Percentiles rank a stretch among this genome's conserved stretches.
Conservation (phyloP, 2,113 vertebrate genomes). For the Galemys pyrenaicus region DNA sequence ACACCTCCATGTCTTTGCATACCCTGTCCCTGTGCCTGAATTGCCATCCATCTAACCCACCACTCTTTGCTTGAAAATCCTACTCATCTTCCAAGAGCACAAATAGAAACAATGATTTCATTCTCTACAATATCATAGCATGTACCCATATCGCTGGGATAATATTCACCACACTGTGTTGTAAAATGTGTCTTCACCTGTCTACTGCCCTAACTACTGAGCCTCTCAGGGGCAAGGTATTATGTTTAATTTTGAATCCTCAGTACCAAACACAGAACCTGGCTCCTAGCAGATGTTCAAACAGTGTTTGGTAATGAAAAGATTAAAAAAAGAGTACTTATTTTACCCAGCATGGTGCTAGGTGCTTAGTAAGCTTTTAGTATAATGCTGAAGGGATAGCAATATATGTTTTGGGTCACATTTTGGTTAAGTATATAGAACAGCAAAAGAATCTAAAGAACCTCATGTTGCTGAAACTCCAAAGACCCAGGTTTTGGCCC, state of each 20-base stretch:
- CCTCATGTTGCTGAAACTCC: not conserved
- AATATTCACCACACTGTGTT: not conserved
- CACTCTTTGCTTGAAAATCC: constrained; percentile 37
- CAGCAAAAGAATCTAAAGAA: not conserved
- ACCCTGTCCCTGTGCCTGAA: not conserved
- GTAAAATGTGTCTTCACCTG: constrained; percentile 50
- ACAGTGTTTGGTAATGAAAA: constrained; percentile 11
- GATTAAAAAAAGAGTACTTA: not conserved
- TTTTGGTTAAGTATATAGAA: constrained; percentile 17
- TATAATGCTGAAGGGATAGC: not conserved
- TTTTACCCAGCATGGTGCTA: not conserved
- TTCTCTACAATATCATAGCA: constrained; percentile 38
- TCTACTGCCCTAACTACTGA: not conserved
- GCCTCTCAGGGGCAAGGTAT: not conserved
- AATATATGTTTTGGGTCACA: constrained; percentile 25
- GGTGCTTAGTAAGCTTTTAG: not conserved
- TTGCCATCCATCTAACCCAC: not conserved
- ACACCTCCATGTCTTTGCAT: constrained; percentile 21
- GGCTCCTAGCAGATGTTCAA: not conserved
- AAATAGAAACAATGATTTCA: not conserved
- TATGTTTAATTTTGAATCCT: constrained; percentile 7
- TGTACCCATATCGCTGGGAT: not conserved
- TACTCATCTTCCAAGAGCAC: constrained; percentile 22
- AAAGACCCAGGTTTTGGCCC: not conserved
- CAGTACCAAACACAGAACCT: constrained; percentile 8